A percentile compares a stretch with the other conserved stretches of the same genome.
phyloP scores from a whole-genome alignment of 2,888 invertebrate genomes.

The Plagiodera versicolora region DNA sequence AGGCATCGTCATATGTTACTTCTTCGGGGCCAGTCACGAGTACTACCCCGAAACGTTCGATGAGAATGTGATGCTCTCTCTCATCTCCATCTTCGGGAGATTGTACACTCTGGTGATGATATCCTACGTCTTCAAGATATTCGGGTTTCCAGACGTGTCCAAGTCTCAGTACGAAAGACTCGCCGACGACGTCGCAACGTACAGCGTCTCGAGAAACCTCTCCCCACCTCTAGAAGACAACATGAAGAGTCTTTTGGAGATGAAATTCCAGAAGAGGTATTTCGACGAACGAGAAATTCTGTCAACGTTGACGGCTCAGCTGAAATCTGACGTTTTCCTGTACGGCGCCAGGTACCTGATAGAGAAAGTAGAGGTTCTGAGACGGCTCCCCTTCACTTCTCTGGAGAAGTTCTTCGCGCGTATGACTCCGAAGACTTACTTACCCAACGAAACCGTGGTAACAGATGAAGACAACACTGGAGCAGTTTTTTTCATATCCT shows the following conservation, averaged over 20 bases:
- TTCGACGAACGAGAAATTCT: slow-evolving; percentile 26
- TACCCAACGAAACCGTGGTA: slow-evolving; percentile 21
- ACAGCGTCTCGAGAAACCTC: neutral
- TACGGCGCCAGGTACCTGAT: slow-evolving; percentile 22
- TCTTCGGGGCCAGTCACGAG: neutral
- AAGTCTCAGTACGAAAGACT: slow-evolving; percentile 1
- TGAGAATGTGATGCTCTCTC: neutral
- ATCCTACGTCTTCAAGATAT: neutral
- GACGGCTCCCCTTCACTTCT: slow-evolving; percentile 18
- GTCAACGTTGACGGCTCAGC: slow-evolving; percentile 14
- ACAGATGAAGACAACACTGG: slow-evolving; percentile 14
- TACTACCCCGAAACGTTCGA: neutral
- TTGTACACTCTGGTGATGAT: neutral
- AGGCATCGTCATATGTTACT: neutral
- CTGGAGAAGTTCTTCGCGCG: slow-evolving; percentile 19
- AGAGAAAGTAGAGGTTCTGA: slow-evolving; percentile 19
- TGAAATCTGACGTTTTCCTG: slow-evolving; percentile 20
- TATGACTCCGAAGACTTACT: slow-evolving; percentile 15
- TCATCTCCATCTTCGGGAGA: neutral
- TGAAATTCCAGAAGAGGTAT: slow-evolving; percentile 26
- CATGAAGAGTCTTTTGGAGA: slow-evolving; percentile 13
- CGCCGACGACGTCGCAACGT: neutral
- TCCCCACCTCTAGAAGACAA: neutral
- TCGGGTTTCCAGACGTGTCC: neutral
- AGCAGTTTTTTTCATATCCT: slow-evolving; percentile 17